A percentile compares a stretch with the other conserved stretches of the same genome.
phyloP scores from a whole-genome alignment of 2,113 vertebrate species.

The Boleophthalmus pectinirostris region DNA sequence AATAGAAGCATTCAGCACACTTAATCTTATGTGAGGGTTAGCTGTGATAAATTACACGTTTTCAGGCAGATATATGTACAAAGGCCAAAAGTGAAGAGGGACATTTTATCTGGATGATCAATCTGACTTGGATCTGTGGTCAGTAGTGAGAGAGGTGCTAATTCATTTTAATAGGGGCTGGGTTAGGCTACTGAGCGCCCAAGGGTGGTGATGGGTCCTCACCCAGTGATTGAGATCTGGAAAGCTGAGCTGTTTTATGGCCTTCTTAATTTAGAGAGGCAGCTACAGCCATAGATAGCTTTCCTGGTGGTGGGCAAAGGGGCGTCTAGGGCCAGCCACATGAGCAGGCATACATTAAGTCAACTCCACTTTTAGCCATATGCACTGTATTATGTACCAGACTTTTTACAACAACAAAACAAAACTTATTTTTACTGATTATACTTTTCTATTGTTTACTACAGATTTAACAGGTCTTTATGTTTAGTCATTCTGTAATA shows the following conservation, averaged over 20 bases:
- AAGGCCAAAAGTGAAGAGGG: slow-evolving; percentile 63
- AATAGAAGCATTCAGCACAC: slow-evolving; percentile 66
- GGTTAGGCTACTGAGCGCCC: slow-evolving; percentile 42
- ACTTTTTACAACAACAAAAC: not conserved
- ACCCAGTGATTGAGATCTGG: slow-evolving; percentile 64
- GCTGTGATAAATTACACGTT: slow-evolving; percentile 56
- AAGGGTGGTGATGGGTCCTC: slow-evolving; percentile 58
- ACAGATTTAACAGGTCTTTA: too few species aligned
- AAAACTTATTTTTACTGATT: too few species aligned
- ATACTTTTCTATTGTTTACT: too few species aligned
- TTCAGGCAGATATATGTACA: slow-evolving; percentile 61
- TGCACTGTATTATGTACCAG: not conserved
- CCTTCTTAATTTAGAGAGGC: slow-evolving; percentile 73
- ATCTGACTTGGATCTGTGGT: slow-evolving; percentile 53
- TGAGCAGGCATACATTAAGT: slow-evolving; percentile 45
- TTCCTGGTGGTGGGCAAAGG: slow-evolving; percentile 59
- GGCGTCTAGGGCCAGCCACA: slow-evolving; percentile 58
- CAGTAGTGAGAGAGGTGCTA: slow-evolving; percentile 62
- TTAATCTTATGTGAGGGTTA: slow-evolving; percentile 45
- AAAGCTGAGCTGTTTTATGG: slow-evolving; percentile 67
- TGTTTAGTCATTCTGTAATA: too few species aligned
- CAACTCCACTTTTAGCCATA: slow-evolving; percentile 7
- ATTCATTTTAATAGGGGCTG: slow-evolving; percentile 69
- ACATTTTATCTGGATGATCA: slow-evolving; percentile 61
- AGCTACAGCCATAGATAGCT: slow-evolving; percentile 53